Conservation (phyloP, 2,888 invertebrate genomes). For the Himalopsyche kuldschensis region DNA sequence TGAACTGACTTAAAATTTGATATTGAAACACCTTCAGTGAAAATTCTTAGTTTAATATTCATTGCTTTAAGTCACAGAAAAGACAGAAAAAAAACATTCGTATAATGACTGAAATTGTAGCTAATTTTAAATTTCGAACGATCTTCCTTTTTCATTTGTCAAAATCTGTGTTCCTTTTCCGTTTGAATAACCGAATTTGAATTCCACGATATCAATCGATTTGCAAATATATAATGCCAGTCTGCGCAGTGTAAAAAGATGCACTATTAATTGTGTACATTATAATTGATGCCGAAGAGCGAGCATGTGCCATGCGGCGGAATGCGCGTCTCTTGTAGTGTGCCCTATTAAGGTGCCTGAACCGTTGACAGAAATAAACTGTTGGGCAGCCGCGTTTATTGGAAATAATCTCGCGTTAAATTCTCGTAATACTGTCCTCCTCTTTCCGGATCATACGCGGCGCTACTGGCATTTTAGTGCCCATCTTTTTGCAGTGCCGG, state of each 20-base stretch:
- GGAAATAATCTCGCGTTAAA: conserved; percentile 32
- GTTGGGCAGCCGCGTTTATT: conserved; percentile 31
- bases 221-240: too few species aligned
- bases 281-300: neutral
- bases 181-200: too few species aligned
- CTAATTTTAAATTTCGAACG: too few species aligned
- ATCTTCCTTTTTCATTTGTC: too few species aligned
- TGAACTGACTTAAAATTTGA: too few species aligned
- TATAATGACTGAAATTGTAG: too few species aligned
- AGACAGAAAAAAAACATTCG: too few species aligned
- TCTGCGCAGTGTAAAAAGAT: neutral
- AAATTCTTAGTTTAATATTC: too few species aligned
- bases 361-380: conserved; percentile 35
- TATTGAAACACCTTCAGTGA: too few species aligned
- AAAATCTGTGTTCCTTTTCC: too few species aligned
- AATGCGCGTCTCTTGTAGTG: conserved; percentile 1
- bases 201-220: too few species aligned
- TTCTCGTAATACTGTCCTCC: conserved; percentile 32
- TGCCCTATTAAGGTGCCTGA: conserved; percentile 25
- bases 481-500: neutral
- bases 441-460: conserved; percentile 26
- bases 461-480: neutral
- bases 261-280: neutral
- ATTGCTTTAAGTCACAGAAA: too few species aligned
- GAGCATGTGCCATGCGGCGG: neutral